Conservation (phyloP, 2,797 vertebrate genomes). For the Thripadectes ignobilis region DNA sequence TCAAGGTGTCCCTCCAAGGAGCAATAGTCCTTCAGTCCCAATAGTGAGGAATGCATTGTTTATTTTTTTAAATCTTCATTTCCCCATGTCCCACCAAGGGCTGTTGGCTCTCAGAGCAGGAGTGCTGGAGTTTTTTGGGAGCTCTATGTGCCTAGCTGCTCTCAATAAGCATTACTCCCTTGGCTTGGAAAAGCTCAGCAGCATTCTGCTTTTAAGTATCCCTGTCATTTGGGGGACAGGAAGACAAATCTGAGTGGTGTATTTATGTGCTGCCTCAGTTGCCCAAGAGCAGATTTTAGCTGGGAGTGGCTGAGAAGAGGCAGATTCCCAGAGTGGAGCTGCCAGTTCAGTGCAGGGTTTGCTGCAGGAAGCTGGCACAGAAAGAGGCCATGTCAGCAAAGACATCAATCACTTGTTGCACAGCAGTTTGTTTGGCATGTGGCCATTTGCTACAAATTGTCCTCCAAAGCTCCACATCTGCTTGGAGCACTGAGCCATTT, state of each 20-base stretch:
- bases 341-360: slow-evolving; percentile 4
- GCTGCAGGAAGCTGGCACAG: slow-evolving; percentile 26
- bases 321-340: not conserved
- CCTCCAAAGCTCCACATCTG: not conserved
- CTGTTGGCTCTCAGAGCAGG: not conserved
- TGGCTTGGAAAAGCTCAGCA: not conserved
- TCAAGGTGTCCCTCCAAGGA: not conserved
- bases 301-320: not conserved
- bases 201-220: not conserved
- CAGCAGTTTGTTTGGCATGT: not conserved
- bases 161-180: not conserved
- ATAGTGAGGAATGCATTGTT: not conserved
- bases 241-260: not conserved
- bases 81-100: not conserved
- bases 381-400: not conserved
- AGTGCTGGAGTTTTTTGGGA: not conserved
- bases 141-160: not conserved
- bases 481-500: not conserved
- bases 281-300: not conserved
- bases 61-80: not conserved
- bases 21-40: not conserved
- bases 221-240: not conserved
- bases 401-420: not conserved
- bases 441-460: slow-evolving; percentile 3
- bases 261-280: not conserved